Evolutionary conservation across 2,113 vertebrate genomes (phyloP), one percentile per base, ranked within the genome.

Genomic region (Zeus faber): DNA sequence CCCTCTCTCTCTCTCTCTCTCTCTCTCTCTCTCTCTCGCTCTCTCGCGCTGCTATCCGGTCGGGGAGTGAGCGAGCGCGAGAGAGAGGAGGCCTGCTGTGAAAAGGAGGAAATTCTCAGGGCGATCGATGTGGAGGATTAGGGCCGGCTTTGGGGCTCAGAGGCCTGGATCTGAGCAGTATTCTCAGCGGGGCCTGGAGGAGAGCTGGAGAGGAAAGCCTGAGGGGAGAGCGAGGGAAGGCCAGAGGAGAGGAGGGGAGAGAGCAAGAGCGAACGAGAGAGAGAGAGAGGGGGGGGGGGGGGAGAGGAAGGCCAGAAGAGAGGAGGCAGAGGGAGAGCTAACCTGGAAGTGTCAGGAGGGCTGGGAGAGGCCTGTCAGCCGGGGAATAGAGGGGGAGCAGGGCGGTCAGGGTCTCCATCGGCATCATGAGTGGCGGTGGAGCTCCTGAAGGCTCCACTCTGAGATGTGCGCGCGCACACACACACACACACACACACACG

Each of bases 41-140:
- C 62, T 47, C 67, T 72, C 33, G 67, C 52, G 79, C 55, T 41
- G 65, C 23, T 20, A 2, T 18, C 8, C 4, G n/a, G 7, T 3
- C 5, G 39, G 39, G 18, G n/a, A 66, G 74, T 76, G 74, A 72
- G 76, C 49, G 71, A 81, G 76, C 29, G 61, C 49, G 64, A 18
- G 64, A 61, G 73, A 69, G 74, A 40, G 22, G 49, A 44, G 77
- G 65, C 85, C 76, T 70, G 79, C 87, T 88, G 85, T 67, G 85
- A 82, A 71, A 68, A 71, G 81, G 77, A 83, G 80, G 79, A 91
- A 89, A 87, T 89, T 89, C 89, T 91, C 89, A 91, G 86, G 87
- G 80, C 79, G 83, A 91, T 91, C 89, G 87, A 91, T 91, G 86
- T 64, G 37, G 68, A 72, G 87, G 88, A 89, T 90, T 91, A 89